phyloP scores from a whole-genome alignment of 2,797 vertebrate genomes.

The Hemibagrus guttatus region DNA sequence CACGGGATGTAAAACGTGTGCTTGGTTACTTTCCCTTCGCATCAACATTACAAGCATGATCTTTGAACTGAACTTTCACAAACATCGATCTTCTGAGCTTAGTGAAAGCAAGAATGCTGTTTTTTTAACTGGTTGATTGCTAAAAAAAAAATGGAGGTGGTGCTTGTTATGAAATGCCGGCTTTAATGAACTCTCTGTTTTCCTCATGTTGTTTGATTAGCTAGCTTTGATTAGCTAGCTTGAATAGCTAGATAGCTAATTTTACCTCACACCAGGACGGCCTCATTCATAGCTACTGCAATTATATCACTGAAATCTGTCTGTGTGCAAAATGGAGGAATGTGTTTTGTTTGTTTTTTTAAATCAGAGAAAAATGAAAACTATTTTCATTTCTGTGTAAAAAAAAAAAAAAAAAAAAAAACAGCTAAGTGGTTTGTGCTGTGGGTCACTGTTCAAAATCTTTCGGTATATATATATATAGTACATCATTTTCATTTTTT shows the following conservation, averaged over 20 bases:
- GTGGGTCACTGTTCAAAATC: background rate
- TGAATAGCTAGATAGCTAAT: background rate
- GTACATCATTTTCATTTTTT: background rate
- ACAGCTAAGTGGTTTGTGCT: background rate
- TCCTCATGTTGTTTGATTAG: background rate
- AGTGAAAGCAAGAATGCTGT: background rate
- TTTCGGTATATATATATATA: background rate
- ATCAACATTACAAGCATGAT: background rate
- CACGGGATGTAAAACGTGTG: background rate
- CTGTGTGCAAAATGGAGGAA: background rate
- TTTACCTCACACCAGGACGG: background rate
- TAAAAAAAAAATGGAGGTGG: background rate
- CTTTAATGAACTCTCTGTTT: background rate
- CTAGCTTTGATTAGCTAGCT: background rate
- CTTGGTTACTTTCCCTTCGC: background rate
- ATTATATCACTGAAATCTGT: background rate
- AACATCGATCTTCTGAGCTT: background rate
- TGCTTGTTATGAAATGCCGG: background rate
- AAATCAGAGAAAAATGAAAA: fast-evolving
- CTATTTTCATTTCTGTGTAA: background rate
- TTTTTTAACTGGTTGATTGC: background rate
- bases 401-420: no score
- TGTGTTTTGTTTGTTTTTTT: background rate
- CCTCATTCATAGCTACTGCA: background rate
- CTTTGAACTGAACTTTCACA: background rate